Conservation (phyloP, 2,888 invertebrate genomes). For the Rhodophaea formosa region DNA sequence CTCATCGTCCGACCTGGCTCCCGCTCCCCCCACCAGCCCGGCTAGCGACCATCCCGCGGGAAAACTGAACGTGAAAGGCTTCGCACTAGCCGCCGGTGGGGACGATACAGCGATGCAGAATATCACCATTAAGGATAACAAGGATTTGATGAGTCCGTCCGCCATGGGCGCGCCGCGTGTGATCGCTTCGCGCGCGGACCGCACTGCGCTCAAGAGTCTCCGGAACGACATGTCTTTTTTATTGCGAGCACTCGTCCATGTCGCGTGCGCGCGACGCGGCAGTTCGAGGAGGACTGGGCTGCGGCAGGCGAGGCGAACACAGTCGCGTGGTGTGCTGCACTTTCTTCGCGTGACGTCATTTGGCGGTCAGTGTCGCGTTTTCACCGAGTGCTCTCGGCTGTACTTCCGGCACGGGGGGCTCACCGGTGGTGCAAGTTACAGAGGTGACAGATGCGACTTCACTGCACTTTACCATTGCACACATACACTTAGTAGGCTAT, state of each 20-base stretch:
- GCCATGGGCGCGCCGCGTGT: conserved; percentile 66
- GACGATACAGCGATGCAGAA: conserved; percentile 71
- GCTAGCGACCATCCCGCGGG: conserved; percentile 75
- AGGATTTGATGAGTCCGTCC: conserved; percentile 64
- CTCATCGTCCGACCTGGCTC: conserved; percentile 58
- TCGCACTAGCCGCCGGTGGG: conserved; percentile 70
- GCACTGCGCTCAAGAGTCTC: conserved; percentile 64
- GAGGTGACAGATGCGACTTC: not conserved
- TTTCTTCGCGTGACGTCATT: conserved; percentile 44
- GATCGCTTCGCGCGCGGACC: conserved; percentile 64
- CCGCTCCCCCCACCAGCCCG: conserved; percentile 65
- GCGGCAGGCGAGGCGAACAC: conserved; percentile 17
- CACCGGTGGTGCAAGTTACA: not conserved
- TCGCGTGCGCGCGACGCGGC: conserved; percentile 51
- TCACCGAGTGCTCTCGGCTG: conserved; percentile 33
- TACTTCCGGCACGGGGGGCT: conserved; percentile 34
- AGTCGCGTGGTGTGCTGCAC: conserved; percentile 39
- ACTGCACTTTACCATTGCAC: not conserved
- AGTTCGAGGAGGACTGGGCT: conserved; percentile 47
- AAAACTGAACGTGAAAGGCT: conserved; percentile 72
- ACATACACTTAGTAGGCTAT: no score
- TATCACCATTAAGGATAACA: conserved; percentile 66
- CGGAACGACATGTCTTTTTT: conserved; percentile 59
- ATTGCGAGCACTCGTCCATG: conserved; percentile 44
- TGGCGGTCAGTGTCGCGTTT: conserved; percentile 47